Evolutionary conservation across 2,888 invertebrate genomes (phyloP).

Genomic region (Agapostemon virescens): DNA sequence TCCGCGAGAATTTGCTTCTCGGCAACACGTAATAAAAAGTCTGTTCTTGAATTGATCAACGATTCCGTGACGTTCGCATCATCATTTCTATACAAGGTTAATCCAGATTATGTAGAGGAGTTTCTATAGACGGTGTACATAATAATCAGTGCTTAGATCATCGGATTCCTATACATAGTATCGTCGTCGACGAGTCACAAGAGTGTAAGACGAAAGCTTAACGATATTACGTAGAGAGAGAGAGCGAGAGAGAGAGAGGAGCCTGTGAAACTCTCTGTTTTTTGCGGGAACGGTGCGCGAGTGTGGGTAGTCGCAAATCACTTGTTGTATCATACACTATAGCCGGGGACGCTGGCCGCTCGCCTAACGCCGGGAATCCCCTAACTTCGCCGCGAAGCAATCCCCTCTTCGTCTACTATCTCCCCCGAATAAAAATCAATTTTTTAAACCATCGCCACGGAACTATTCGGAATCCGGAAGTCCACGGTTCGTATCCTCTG

Average conservation of each 20-base stretch:
- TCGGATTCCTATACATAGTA: constrained; percentile 39
- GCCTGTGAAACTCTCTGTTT: constrained; percentile 54
- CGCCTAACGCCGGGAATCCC: constrained; percentile 13
- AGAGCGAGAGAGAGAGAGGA: constrained; percentile 3
- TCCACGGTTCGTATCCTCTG: not conserved
- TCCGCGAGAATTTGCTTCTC: not conserved
- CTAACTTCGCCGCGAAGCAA: no score
- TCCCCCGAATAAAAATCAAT: no score
- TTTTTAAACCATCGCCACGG: no score
- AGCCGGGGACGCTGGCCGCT: constrained; percentile 29
- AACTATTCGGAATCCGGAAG: not conserved
- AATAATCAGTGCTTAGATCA: constrained; percentile 48
- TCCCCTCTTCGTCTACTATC: no score
- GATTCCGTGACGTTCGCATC: constrained; percentile 18
- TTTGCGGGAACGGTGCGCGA: constrained; percentile 42
- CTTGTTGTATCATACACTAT: constrained; percentile 63
- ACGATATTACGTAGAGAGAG: constrained; percentile 40
- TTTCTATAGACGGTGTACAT: constrained; percentile 51
- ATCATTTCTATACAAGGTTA: constrained; percentile 31
- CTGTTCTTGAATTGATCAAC: constrained; percentile 8
- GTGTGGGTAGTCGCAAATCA: constrained; percentile 50
- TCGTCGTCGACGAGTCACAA: constrained; percentile 41
- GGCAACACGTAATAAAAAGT: constrained; percentile 5
- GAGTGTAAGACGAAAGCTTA: constrained; percentile 32
- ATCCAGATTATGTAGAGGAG: constrained; percentile 15